Evolutionary conservation across 2,797 vertebrate species (phyloP).

Genomic region (Cyclura pinguis): DNA sequence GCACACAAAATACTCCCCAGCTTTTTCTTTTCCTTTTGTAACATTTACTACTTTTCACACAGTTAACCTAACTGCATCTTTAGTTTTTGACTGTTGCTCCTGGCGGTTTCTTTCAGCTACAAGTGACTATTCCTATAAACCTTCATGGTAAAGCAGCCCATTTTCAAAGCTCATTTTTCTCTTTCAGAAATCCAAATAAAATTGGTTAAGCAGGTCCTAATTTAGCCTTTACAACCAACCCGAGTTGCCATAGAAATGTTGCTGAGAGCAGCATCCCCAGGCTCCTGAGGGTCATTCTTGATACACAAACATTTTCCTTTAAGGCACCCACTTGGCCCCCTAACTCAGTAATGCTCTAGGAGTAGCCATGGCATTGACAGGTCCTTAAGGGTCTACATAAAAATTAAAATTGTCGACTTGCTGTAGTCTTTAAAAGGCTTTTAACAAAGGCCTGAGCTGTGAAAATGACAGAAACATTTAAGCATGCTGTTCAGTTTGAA

Average conservation of each 20-base stretch:
- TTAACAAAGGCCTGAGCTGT: constrained; percentile 20
- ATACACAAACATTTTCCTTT: constrained; percentile 23
- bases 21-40: neutral
- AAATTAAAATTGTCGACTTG: constrained; percentile 38
- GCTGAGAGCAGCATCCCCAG: constrained; percentile 17
- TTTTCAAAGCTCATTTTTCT: constrained; percentile 13
- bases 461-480: constrained; percentile 21
- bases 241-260: constrained; percentile 30
- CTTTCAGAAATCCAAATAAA: constrained; percentile 17
- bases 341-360: constrained; percentile 23
- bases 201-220: constrained; percentile 16
- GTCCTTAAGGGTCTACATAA: constrained; percentile 38
- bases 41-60: constrained; percentile 1
- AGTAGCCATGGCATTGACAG: constrained; percentile 23
- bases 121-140: constrained; percentile 4
- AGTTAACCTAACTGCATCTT: neutral
- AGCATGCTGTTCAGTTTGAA: neutral
- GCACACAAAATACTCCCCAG: neutral
- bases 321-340: constrained; percentile 34
- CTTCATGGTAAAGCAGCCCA: neutral
- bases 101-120: constrained; percentile 6
- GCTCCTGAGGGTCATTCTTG: constrained; percentile 25
- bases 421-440: constrained; percentile 25
- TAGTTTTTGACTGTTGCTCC: neutral
- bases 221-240: constrained; percentile 25